Percentiles rank a stretch among this genome's conserved stretches.
Evolutionary conservation across 2,797 vertebrate genomes (phyloP).

Genomic region (Sebastes matsubarae): DNA sequence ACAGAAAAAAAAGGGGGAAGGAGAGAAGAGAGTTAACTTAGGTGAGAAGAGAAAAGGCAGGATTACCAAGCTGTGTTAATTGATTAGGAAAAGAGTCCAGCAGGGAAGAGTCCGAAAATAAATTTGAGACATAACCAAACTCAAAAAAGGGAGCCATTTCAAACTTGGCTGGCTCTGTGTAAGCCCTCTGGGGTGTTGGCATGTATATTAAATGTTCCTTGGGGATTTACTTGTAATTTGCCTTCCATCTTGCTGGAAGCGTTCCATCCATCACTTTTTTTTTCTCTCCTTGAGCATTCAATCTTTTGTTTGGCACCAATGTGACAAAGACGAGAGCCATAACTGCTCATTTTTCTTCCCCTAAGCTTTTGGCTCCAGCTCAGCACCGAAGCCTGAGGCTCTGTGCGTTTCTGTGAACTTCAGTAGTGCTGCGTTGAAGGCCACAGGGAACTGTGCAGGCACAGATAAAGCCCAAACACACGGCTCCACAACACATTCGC

Average conservation of each 20-base stretch:
- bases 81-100: slow-evolving; percentile 62
- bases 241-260: slow-evolving; percentile 45
- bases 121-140: slow-evolving; percentile 54
- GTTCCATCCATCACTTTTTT: slow-evolving; percentile 41
- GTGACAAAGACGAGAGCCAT: slow-evolving; percentile 47
- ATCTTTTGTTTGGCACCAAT: slow-evolving; percentile 56
- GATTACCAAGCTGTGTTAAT: slow-evolving; percentile 80
- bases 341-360: slow-evolving; percentile 41
- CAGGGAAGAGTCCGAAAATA: slow-evolving; percentile 59
- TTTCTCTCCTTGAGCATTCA: slow-evolving; percentile 41
- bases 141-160: slow-evolving; percentile 48
- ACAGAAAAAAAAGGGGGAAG: slow-evolving; percentile 79
- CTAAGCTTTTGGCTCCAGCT: slow-evolving; percentile 56
- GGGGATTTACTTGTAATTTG: slow-evolving; percentile 51
- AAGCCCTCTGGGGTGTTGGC: slow-evolving; percentile 53
- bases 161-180: slow-evolving; percentile 39
- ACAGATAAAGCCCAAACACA: slow-evolving; percentile 54
- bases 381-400: slow-evolving; percentile 50
- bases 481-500: slow-evolving; percentile 26
- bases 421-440: slow-evolving; percentile 39
- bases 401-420: slow-evolving; percentile 56
- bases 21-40: slow-evolving; percentile 82
- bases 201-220: slow-evolving; percentile 42
- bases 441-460: slow-evolving; percentile 54
- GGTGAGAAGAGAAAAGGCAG: slow-evolving; percentile 78